Evolutionary conservation across 1,140 invertebrate species (phyloP).

Genomic region (Dendrolimus punctatus): DNA sequence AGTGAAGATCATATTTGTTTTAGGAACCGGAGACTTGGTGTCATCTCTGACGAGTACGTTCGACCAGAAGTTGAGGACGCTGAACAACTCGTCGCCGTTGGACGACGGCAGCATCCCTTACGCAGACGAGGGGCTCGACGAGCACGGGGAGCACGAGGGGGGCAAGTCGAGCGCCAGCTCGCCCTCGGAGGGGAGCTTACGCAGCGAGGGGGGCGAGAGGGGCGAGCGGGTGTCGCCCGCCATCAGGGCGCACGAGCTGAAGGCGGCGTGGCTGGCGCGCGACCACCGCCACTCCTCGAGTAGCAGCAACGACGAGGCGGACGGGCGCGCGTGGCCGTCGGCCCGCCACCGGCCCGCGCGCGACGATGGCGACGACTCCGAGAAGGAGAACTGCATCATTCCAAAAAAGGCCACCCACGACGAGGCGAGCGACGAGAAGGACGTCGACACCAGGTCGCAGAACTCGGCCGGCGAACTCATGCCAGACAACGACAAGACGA

Average conservation of each 20-base stretch:
- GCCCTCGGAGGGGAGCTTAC: slow-evolving; percentile 20
- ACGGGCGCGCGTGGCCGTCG: slow-evolving; percentile 18
- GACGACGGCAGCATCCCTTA: slow-evolving; percentile 69
- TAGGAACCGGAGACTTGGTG: slow-evolving; percentile 75
- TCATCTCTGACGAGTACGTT: slow-evolving; percentile 78
- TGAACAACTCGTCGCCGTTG: slow-evolving; percentile 68
- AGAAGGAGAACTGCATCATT: slow-evolving; percentile 34
- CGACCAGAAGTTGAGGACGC: slow-evolving; percentile 76
- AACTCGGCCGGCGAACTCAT: slow-evolving; percentile 31
- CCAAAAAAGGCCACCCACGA: slow-evolving; percentile 11
- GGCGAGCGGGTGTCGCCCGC: slow-evolving; percentile 28
- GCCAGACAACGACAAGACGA: slow-evolving; percentile 48
- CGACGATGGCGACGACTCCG: slow-evolving; percentile 36
- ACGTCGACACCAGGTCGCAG: slow-evolving; percentile 57
- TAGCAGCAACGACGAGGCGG: slow-evolving; percentile 42
- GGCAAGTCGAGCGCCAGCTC: slow-evolving; percentile 45
- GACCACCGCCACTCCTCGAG: slow-evolving; percentile 40
- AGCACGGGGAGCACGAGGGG: slow-evolving; percentile 49
- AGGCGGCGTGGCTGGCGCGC: slow-evolving; percentile 54
- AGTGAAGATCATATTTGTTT: slow-evolving; percentile 18
- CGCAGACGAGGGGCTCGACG: slow-evolving; percentile 62
- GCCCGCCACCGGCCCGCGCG: slow-evolving; percentile 11
- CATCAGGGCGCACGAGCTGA: slow-evolving; percentile 47
- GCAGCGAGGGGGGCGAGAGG: slow-evolving; percentile 10
- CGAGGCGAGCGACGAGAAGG: slow-evolving; percentile 41